A percentile compares a stretch with the other conserved stretches of the same genome.
Evolutionary conservation across 2,797 vertebrate genomes (phyloP).

Genomic region (Paedocypris micromegethes): DNA sequence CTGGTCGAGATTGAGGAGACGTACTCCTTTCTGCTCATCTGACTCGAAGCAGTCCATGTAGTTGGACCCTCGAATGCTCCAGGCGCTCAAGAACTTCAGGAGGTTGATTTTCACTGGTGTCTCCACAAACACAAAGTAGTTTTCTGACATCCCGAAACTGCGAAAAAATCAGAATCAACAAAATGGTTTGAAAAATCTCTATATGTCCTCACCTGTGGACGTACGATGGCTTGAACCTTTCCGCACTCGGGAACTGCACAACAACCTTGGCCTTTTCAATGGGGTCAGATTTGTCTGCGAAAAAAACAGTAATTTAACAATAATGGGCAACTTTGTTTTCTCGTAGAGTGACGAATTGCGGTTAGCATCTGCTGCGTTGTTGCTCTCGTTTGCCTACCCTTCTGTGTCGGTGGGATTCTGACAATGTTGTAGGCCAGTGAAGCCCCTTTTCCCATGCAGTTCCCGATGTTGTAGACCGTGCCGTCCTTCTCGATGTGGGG

Average conservation of each 20-base stretch:
- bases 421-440: constrained; percentile 91
- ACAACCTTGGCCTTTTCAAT: constrained; percentile 87
- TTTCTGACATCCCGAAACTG: constrained; percentile 91
- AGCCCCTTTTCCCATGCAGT: constrained; percentile 96
- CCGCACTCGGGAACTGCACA: constrained; percentile 94
- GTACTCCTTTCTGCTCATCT: constrained; percentile 84
- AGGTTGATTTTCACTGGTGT: constrained; percentile 96
- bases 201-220: constrained; percentile 82
- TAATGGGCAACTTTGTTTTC: no score
- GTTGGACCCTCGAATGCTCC: constrained; percentile 94
- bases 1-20: not conserved
- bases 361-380: no score
- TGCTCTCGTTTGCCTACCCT: constrained; percentile 66
- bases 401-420: constrained; percentile 83
- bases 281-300: constrained; percentile 88
- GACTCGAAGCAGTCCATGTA: constrained; percentile 99
- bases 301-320: no score
- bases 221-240: constrained; percentile 95
- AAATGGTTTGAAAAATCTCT: no score
- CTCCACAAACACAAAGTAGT: constrained; percentile 95
- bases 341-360: no score
- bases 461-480: constrained; percentile 95
- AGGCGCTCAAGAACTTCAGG: constrained; percentile 91
- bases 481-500: constrained; percentile 92
- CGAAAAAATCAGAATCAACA: constrained; percentile 21